A percentile compares a stretch with the other conserved stretches of the same genome.
Conservation (phyloP, 1,140 invertebrate genomes). For the Lethocerus indicus region DNA sequence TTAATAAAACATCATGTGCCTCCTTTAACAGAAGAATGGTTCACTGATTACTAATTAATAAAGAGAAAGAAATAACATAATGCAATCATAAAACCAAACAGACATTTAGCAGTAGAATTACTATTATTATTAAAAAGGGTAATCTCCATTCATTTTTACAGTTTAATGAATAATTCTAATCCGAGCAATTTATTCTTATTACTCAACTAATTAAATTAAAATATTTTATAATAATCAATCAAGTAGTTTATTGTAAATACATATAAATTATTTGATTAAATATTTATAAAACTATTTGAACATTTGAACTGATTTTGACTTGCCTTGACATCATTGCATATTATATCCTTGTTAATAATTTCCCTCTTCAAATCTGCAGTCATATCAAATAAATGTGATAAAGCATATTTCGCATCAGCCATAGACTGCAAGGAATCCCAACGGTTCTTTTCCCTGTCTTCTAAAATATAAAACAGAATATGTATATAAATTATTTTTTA, state of each 20-base stretch:
- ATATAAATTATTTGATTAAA: background rate
- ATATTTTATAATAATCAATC: background rate
- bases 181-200: background rate
- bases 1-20: slow-evolving; percentile 2
- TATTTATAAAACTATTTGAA: background rate
- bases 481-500: background rate
- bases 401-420: slow-evolving; percentile 40
- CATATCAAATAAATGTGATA: slow-evolving; percentile 38
- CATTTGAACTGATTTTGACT: background rate
- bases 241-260: background rate
- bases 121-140: background rate
- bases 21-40: slow-evolving; percentile 8
- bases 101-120: background rate
- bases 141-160: background rate
- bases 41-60: background rate
- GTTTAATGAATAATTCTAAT: background rate
- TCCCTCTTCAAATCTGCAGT: slow-evolving; percentile 24
- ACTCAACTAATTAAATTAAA: background rate
- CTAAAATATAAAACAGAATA: slow-evolving; percentile 21
- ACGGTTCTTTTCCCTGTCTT: slow-evolving; percentile 36
- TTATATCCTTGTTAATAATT: slow-evolving; percentile 4
- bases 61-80: background rate
- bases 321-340: slow-evolving; percentile 14
- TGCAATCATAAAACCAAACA: background rate
- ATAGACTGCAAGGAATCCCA: slow-evolving; percentile 46